Percentiles rank a stretch among this genome's conserved stretches.
phyloP scores from a whole-genome alignment of 2,888 invertebrate genomes.

The Orchestes rusci region DNA sequence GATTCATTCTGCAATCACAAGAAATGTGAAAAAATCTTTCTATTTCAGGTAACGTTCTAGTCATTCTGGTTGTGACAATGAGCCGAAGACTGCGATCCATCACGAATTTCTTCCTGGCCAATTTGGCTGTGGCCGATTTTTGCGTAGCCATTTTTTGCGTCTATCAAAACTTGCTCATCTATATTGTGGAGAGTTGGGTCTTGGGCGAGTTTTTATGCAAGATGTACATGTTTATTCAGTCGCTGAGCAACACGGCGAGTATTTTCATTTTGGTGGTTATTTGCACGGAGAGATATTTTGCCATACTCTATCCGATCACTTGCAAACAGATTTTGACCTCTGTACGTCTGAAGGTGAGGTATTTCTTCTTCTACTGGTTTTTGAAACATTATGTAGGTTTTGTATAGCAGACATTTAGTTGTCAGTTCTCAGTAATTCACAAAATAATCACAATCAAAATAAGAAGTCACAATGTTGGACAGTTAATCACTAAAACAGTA shows the following conservation, averaged over 20 bases:
- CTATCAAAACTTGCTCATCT: constrained; percentile 79
- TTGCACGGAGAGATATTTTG: constrained; percentile 80
- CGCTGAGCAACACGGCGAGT: constrained; percentile 83
- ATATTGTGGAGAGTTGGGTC: constrained; percentile 74
- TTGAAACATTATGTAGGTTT: no score
- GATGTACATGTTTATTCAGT: constrained; percentile 85
- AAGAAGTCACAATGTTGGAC: no score
- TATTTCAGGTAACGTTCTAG: constrained; percentile 76
- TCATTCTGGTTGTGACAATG: constrained; percentile 76
- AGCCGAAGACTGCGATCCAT: constrained; percentile 78
- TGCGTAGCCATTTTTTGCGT: constrained; percentile 89
- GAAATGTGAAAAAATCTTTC: constrained; percentile 12
- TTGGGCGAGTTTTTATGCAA: constrained; percentile 82
- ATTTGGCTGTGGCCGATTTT: constrained; percentile 83
- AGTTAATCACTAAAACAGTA: no score
- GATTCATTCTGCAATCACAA: no score
- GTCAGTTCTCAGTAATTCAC: no score
- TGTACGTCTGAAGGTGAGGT: constrained; percentile 62
- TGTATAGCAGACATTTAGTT: no score
- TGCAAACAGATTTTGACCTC: constrained; percentile 78
- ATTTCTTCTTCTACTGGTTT: no score
- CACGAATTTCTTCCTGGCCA: constrained; percentile 88
- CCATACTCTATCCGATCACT: constrained; percentile 77
- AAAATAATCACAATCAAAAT: no score
- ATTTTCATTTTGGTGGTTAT: constrained; percentile 84